Evolutionary conservation across 35 echinoderm and acorn worm genomes (phyloP).

Genomic region (Antedon bifida): DNA sequence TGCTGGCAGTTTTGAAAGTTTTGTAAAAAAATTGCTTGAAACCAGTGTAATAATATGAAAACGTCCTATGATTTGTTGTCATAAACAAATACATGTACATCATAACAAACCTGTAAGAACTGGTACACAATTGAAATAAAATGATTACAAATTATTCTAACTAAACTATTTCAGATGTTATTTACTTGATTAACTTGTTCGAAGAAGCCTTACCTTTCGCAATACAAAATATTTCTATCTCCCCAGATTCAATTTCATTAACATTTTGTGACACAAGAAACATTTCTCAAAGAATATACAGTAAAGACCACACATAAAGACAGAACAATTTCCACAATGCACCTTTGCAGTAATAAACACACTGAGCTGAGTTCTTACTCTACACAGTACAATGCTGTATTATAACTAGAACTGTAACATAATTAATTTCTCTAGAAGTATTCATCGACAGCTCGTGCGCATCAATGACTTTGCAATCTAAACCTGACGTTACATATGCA

Average conservation of each 20-base stretch:
- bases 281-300: not conserved
- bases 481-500: not conserved
- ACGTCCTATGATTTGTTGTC: too few relatives aligned
- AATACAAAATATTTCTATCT: slow-evolving; percentile 1
- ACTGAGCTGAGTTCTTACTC: not conserved
- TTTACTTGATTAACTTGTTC: too few relatives aligned
- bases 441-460: not conserved
- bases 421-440: not conserved
- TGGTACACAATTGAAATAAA: too few relatives aligned
- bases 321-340: too few relatives aligned
- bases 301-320: not conserved
- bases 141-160: too few relatives aligned
- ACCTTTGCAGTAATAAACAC: too few relatives aligned
- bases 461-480: not conserved
- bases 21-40: too few relatives aligned
- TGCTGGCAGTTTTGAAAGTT: too few relatives aligned
- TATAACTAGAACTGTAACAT: not conserved
- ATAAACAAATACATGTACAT: too few relatives aligned
- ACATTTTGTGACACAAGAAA: not conserved
- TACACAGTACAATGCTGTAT: not conserved
- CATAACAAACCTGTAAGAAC: too few relatives aligned
- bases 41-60: too few relatives aligned
- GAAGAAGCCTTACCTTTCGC: not conserved
- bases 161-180: too few relatives aligned
- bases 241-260: not conserved